Percentiles rank a stretch among this genome's conserved stretches.
These are phyloP conservation scores for Calycopis cecrops DNA, from an alignment of 1,140 invertebrate genomes.

Conservation along the genomic window DNA sequence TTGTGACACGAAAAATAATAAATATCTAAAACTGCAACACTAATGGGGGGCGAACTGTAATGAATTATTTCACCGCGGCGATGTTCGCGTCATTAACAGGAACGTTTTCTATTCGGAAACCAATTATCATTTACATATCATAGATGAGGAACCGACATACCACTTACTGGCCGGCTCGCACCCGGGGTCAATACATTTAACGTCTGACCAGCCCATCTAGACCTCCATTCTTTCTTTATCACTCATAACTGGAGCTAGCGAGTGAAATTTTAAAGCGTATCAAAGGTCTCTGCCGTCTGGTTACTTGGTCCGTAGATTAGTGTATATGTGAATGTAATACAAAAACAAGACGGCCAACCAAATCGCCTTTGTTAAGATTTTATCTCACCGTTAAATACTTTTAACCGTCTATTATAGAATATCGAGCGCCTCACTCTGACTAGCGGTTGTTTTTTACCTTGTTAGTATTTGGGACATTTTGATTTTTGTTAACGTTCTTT, in stretches of 20 bases:
- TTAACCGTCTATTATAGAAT: conserved; percentile 59
- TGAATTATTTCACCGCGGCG: conserved; percentile 31
- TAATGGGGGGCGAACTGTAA: background rate
- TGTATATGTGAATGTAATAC: conserved; percentile 59
- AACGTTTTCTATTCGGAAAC: conserved; percentile 58
- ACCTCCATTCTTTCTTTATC: conserved; percentile 24
- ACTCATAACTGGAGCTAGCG: conserved; percentile 13
- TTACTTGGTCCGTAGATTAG: conserved; percentile 38
- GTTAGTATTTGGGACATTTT: conserved; percentile 29
- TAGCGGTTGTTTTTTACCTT: conserved; percentile 34
- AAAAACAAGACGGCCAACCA: conserved; percentile 66
- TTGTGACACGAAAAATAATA: background rate
- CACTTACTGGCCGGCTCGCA: conserved; percentile 46
- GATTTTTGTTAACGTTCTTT: background rate
- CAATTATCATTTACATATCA: conserved; percentile 73
- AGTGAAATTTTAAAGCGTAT: conserved; percentile 12
- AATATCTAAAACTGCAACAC: background rate
- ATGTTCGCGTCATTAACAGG: conserved; percentile 47
- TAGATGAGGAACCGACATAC: conserved; percentile 59
- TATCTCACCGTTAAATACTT: conserved; percentile 70
- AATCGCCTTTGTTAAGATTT: conserved; percentile 71
- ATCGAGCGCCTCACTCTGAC: conserved; percentile 51
- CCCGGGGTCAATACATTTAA: conserved; percentile 69
- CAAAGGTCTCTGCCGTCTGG: conserved; percentile 34
- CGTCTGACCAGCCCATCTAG: conserved; percentile 41